Conservation (phyloP, 2,113 vertebrate species). For the Dunckerocampus dactyliophorus region DNA sequence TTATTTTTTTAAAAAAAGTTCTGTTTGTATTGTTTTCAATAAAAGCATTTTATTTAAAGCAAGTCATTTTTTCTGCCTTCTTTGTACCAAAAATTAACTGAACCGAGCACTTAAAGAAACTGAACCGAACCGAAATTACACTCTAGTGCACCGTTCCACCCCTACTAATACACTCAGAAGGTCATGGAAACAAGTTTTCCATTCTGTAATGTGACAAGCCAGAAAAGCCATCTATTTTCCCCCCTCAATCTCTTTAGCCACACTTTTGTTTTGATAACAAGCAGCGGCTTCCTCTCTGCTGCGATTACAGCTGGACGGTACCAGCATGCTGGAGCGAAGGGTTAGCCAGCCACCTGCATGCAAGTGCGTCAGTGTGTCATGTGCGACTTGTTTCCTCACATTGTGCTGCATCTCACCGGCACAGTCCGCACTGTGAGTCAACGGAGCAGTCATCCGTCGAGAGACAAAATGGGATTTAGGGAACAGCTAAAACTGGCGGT, state of each 20-base stretch:
- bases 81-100: too few relatives aligned
- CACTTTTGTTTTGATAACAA: slow-evolving; percentile 53
- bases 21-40: too few relatives aligned
- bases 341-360: slow-evolving; percentile 57
- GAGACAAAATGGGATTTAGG: background rate
- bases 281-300: slow-evolving; percentile 45
- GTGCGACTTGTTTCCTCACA: slow-evolving; percentile 63
- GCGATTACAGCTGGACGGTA: slow-evolving; percentile 32
- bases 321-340: slow-evolving; percentile 24
- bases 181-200: background rate
- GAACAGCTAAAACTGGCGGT: slow-evolving; percentile 10
- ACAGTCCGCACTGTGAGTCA: slow-evolving; percentile 12
- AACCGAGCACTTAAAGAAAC: too few relatives aligned
- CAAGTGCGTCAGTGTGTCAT: slow-evolving; percentile 57
- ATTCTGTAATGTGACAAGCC: background rate
- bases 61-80: too few relatives aligned
- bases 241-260: background rate
- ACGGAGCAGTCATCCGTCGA: slow-evolving; percentile 20
- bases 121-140: too few relatives aligned
- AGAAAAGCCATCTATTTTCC: background rate
- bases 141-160: too few relatives aligned
- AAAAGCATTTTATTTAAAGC: too few relatives aligned
- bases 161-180: background rate
- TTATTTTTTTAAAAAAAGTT: too few relatives aligned
- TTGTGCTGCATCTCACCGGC: slow-evolving; percentile 50